These are phyloP conservation scores for Cinclus mexicanus DNA, from an alignment of 2,113 vertebrate genomes.

Conservation along the genomic window DNA sequence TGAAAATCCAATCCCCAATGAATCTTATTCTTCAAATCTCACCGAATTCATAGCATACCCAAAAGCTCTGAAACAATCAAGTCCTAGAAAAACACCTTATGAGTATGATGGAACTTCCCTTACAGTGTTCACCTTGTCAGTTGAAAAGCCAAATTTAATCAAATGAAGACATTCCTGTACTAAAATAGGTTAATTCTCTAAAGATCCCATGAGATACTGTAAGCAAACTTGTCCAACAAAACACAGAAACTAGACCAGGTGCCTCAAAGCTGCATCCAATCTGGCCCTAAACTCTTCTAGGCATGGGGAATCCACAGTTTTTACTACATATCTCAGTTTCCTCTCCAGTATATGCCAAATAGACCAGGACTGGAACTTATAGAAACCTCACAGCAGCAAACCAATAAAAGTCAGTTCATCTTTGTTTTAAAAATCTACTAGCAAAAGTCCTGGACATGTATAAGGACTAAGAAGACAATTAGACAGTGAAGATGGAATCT, in stretches of 20 bases:
- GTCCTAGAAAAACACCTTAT: background rate
- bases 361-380: background rate
- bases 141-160: background rate
- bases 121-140: background rate
- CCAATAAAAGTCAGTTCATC: background rate
- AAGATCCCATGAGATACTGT: background rate
- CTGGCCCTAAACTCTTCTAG: background rate
- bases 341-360: background rate
- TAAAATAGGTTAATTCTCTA: background rate
- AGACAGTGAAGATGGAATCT: background rate
- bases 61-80: background rate
- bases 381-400: background rate
- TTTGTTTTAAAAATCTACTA: background rate
- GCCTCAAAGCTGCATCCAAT: background rate
- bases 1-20: background rate
- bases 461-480: background rate
- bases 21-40: background rate
- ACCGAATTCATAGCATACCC: fast-evolving
- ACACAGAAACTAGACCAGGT: background rate
- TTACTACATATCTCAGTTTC: background rate
- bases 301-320: background rate
- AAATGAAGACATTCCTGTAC: background rate
- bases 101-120: background rate
- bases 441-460: background rate
- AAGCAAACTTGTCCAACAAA: background rate